Base-by-base conservation (phyloP, 2,113 vertebrate genomes). In the Neodon shergylaensis region DNA sequence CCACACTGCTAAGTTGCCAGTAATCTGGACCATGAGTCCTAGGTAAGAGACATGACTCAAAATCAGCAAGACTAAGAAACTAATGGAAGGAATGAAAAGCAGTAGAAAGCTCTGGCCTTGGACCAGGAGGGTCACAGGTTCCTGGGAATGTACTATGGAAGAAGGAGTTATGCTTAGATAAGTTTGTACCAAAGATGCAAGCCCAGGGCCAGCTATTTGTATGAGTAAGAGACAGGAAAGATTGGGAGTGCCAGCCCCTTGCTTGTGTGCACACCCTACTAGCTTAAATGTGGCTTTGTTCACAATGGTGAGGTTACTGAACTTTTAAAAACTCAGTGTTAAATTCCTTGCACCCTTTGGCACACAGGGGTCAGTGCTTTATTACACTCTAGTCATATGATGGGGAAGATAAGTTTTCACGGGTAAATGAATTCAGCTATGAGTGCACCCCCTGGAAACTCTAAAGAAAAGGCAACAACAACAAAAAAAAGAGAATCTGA, bases 31-130 rank as follows among this genome's bases (percentile, higher is more conserved):
- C 39, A 70, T 44, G 52, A 95, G 85, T 85, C 36, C 16, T 0
- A 94, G 70, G 93, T 94, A 96, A 95, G 90, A 81, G 76, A 96
- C 86, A 91, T 58, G 42, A 84, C 89, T 94, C 88, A 96, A 96
- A 96, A 88, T 93, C 88, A 81, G 65, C 94, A 36, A 26, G 36
- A 88, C 44, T 93, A 44, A 92, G 73, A 49, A 49, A 96, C 83
- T 94, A 91, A 96, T 92, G 95, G 76, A 90, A 49, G 19, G 11
- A 91, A 96, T 92, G 95, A 72, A 88, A 49, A 19, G 8, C 77
- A 58, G 70, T 47, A 66, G 42, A 74, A 93, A 22, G 14, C 5
- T 74, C 93, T 96, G 68, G 86, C 70, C 44, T 93, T 85, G 17
- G 39, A 86, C 16, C 14, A 89, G 61, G 31, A 85, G 86, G 79